Percentiles rank a stretch among this genome's conserved stretches.
Evolutionary conservation across 2,797 vertebrate genomes (phyloP).

Genomic region (Craterocephalus amniculus): DNA sequence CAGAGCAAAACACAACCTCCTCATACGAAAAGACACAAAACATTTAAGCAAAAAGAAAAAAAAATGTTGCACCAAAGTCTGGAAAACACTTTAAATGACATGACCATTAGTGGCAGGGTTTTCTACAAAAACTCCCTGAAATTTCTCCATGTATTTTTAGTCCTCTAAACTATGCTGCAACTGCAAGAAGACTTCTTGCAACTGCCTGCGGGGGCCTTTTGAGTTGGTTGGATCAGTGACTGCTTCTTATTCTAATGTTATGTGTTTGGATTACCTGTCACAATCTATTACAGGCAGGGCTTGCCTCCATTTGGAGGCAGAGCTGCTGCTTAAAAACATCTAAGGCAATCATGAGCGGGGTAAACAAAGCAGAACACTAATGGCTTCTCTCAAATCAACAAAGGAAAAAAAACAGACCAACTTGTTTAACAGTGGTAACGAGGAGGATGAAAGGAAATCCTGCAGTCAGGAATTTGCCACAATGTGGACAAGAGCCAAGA

Average conservation of each 20-base stretch:
- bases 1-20: constrained; percentile 37
- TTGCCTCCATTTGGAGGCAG: constrained; percentile 68
- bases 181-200: constrained; percentile 76
- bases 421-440: constrained; percentile 72
- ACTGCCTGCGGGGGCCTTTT: constrained; percentile 78
- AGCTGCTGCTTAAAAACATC: constrained; percentile 77
- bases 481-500: constrained; percentile 52
- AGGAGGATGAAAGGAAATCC: constrained; percentile 72
- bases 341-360: constrained; percentile 69
- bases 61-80: constrained; percentile 51
- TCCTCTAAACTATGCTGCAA: constrained; percentile 75
- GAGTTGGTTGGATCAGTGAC: constrained; percentile 82
- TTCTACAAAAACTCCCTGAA: constrained; percentile 70
- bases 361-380: constrained; percentile 80
- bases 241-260: constrained; percentile 82
- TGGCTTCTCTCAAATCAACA: constrained; percentile 77
- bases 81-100: constrained; percentile 58
- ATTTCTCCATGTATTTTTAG: constrained; percentile 80
- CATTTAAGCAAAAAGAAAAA: constrained; percentile 28
- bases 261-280: constrained; percentile 86
- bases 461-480: constrained; percentile 32
- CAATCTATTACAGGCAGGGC: constrained; percentile 76
- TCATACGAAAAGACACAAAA: constrained; percentile 26
- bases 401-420: constrained; percentile 62
- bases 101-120: constrained; percentile 68